Evolutionary conservation across 1,140 invertebrate species (phyloP).

Genomic region (Danaus plexippus): DNA sequence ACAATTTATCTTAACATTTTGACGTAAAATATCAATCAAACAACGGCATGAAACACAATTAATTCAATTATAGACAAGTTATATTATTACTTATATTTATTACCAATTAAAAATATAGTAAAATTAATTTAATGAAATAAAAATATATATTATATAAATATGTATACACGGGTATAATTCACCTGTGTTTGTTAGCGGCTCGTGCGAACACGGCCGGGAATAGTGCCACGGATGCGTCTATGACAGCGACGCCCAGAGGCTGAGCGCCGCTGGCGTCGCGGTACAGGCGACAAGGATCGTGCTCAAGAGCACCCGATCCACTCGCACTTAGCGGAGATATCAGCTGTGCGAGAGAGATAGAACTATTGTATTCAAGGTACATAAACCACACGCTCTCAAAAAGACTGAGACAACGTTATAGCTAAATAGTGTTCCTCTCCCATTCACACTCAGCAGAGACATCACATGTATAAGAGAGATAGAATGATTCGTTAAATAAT

Average conservation of each 20-base stretch:
- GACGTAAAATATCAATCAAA: constrained; percentile 1
- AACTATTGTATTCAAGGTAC: too few relatives aligned
- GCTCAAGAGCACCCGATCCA: constrained; percentile 95
- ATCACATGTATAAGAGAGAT: constrained; percentile 38
- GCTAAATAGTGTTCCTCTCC: constrained; percentile 85
- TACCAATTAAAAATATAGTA: too few relatives aligned
- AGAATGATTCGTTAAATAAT: constrained; percentile 3
- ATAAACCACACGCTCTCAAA: too few relatives aligned
- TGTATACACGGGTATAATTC: constrained; percentile 3
- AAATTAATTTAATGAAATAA: too few relatives aligned
- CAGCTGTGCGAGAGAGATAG: constrained; percentile 29
- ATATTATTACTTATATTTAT: background rate
- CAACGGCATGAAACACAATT: constrained; percentile 3
- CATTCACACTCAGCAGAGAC: constrained; percentile 75
- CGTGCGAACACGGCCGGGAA: constrained; percentile 96
- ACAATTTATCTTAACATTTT: too few relatives aligned
- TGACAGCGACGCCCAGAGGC: constrained; percentile 96
- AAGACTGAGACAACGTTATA: too few relatives aligned
- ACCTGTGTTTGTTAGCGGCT: constrained; percentile 93
- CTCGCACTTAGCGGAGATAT: constrained; percentile 76
- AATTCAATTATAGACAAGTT: too few relatives aligned
- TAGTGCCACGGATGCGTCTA: constrained; percentile 92
- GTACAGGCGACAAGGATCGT: constrained; percentile 94
- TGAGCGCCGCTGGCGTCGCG: constrained; percentile 83
- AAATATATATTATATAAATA: background rate